Evolutionary conservation across 2,797 vertebrate genomes (phyloP).

Genomic region (Crenuchus spilurus): DNA sequence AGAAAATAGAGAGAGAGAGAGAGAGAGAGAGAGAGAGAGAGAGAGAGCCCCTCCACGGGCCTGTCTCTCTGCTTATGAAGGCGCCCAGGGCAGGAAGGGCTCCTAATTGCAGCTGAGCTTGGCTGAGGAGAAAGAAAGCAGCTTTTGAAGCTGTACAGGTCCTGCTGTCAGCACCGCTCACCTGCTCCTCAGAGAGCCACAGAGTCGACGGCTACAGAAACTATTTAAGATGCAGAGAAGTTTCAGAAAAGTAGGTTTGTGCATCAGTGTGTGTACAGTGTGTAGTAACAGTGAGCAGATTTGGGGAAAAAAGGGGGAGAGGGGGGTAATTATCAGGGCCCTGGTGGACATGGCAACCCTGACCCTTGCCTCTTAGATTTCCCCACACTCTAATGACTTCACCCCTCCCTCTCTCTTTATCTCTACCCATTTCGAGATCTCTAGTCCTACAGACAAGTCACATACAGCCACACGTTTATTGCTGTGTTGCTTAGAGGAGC

Average conservation of each 20-base stretch:
- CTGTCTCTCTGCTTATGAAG: constrained; percentile 43
- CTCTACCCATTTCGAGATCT: constrained; percentile 45
- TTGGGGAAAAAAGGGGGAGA: too few species aligned
- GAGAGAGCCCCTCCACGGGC: constrained; percentile 28
- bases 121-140: constrained; percentile 52
- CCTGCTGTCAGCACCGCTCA: constrained; percentile 55
- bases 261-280: constrained; percentile 2
- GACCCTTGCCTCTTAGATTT: constrained; percentile 94
- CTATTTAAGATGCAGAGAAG: constrained; percentile 18
- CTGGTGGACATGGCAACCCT: constrained; percentile 83
- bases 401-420: constrained; percentile 72
- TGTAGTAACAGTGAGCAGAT: constrained; percentile 77
- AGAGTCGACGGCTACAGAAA: constrained; percentile 31
- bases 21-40: constrained; percentile 12
- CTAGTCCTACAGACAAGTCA: constrained; percentile 61
- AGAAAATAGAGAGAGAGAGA: not conserved
- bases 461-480: too few species aligned
- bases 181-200: constrained; percentile 36
- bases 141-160: constrained; percentile 54
- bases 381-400: constrained; percentile 89
- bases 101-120: constrained; percentile 54
- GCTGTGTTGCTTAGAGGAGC: too few species aligned
- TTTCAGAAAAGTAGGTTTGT: not conserved
- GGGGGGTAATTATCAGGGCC: constrained; percentile 31
- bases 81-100: constrained; percentile 49